Conservation (phyloP, 64 coral and sea anemone species). For the Montipora capricornis region DNA sequence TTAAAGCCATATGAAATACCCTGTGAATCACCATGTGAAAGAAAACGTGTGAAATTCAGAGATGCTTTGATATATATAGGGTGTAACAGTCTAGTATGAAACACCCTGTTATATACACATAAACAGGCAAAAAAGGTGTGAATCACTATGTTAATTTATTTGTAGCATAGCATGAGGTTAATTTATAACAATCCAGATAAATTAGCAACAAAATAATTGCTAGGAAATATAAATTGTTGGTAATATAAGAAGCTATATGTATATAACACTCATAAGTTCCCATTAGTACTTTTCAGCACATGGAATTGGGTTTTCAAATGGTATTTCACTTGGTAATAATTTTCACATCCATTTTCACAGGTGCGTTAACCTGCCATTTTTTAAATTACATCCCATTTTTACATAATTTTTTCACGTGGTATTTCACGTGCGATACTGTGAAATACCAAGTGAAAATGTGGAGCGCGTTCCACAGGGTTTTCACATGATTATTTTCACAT, state of each 20-base stretch:
- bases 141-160: background rate
- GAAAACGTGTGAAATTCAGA: constrained; percentile 8
- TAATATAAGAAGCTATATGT: background rate
- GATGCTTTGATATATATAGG: constrained; percentile 2
- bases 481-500: constrained; percentile 14
- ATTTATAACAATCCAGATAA: too few species aligned
- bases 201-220: too few species aligned
- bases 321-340: background rate
- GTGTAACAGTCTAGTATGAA: constrained; percentile 1
- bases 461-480: constrained; percentile 13
- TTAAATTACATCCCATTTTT: constrained; percentile 23
- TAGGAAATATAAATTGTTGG: background rate
- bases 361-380: constrained; percentile 7
- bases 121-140: background rate
- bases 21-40: background rate
- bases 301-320: background rate
- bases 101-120: background rate
- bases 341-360: constrained; percentile 47
- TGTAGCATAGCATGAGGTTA: too few species aligned
- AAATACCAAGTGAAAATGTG: constrained; percentile 15
- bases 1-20: background rate
- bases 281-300: background rate
- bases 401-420: too few species aligned
- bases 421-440: constrained; percentile 7
- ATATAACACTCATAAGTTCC: constrained; percentile 11